These are phyloP conservation scores for Carcina quercana DNA, from an alignment of 2,888 invertebrate species.

Conservation along the genomic window DNA sequence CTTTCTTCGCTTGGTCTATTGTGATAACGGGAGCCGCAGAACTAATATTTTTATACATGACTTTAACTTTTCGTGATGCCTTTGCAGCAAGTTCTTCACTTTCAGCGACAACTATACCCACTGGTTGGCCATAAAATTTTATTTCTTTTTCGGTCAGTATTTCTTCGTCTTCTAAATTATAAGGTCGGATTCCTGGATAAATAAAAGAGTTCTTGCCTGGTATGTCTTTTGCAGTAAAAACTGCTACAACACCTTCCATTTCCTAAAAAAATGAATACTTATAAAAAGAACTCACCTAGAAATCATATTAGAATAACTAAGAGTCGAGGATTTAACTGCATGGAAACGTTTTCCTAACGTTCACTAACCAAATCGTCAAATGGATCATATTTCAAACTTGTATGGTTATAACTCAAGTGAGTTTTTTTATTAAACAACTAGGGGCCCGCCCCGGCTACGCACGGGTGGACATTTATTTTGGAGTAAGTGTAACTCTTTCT, in stretches of 20 bases:
- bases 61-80: slow-evolving; percentile 73
- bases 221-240: slow-evolving; percentile 79
- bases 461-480: too few species aligned
- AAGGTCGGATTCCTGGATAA: slow-evolving; percentile 34
- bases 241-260: slow-evolving; percentile 77
- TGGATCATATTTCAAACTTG: too few species aligned
- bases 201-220: slow-evolving; percentile 78
- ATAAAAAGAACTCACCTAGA: too few species aligned
- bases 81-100: slow-evolving; percentile 67
- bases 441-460: too few species aligned
- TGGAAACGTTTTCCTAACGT: too few species aligned
- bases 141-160: slow-evolving; percentile 71
- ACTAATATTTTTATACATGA: slow-evolving; percentile 69
- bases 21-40: slow-evolving; percentile 41
- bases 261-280: slow-evolving; percentile 57
- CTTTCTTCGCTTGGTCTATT: slow-evolving; percentile 56
- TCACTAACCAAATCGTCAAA: too few species aligned
- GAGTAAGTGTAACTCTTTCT: too few species aligned
- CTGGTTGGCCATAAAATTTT: slow-evolving; percentile 78
- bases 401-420: too few species aligned
- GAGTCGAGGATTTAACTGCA: too few species aligned
- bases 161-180: slow-evolving; percentile 57
- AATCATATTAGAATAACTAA: too few species aligned
- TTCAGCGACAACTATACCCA: slow-evolving; percentile 80
- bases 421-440: too few species aligned